phyloP scores from a whole-genome alignment of 2,888 invertebrate genomes.

The Tiphia femorata region DNA sequence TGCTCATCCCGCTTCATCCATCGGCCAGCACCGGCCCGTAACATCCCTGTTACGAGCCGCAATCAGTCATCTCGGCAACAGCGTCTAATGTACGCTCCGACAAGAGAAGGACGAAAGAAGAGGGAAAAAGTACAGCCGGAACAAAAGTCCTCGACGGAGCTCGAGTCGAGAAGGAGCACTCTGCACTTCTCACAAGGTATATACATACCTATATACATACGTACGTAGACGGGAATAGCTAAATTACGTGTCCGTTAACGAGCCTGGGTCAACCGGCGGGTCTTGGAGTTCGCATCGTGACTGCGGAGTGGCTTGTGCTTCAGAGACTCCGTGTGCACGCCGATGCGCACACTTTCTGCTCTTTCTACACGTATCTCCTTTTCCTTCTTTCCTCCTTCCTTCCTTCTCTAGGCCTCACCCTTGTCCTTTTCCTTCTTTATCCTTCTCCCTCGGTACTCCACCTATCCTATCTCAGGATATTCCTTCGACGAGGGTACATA shows the following conservation, averaged over 20 bases:
- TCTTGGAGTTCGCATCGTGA: constrained; percentile 12
- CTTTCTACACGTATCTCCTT: not conserved
- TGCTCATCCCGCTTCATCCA: too few species aligned
- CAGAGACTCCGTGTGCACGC: constrained; percentile 1
- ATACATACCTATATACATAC: constrained; percentile 4
- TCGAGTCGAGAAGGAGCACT: not conserved
- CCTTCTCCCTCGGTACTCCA: too few species aligned
- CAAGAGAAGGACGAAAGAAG: not conserved
- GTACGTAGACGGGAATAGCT: constrained; percentile 7
- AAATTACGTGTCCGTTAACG: constrained; percentile 10
- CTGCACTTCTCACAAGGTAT: constrained; percentile 3
- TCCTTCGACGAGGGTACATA: too few species aligned
- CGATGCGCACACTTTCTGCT: constrained; percentile 6
- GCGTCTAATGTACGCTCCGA: constrained; percentile 1
- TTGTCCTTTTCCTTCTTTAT: not conserved
- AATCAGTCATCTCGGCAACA: not conserved
- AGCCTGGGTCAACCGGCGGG: constrained; percentile 6
- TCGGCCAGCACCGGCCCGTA: not conserved
- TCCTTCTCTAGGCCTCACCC: not conserved
- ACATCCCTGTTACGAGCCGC: not conserved
- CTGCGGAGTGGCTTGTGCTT: not conserved
- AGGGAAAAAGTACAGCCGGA: not conserved
- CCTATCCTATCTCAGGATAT: too few species aligned
- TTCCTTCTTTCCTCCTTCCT: not conserved
- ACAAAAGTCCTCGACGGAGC: constrained; percentile 2